Base-by-base conservation (phyloP, 2,888 invertebrate species). In the Acronicta alni region DNA sequence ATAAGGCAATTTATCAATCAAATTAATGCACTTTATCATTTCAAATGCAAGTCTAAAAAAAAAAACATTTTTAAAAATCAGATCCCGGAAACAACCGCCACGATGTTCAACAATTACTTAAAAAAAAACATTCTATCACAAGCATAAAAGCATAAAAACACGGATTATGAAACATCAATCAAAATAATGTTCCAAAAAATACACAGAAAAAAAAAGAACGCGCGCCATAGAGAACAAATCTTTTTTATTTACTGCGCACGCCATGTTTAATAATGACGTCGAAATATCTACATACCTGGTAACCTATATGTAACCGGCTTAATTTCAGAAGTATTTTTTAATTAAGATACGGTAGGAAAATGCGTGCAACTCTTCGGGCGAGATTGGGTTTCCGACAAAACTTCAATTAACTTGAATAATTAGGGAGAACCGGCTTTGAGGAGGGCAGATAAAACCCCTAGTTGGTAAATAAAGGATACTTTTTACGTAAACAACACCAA, bases 391-490 rank as follows among this genome's bases (percentile, higher is more conserved):
- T 57, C 64, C 55, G 67, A 79, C 80, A 79, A 78, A 83, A 81
- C 78, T 85, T 82, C 84, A 84, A 86, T 84, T 86, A 84, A 81
- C 66, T 81, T 79, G 82, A 84, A 83, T 85, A 85, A 86, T 87
- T 85, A 82, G 73, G 72, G 53, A 75, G 72, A 70, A 59, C 49
- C 26, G 35, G 67, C 52, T 57, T 60, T 61, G 37, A 64, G 57
- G 47, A 58, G 62, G 62, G 56, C 67, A 67, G 68, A 72, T 80
- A 77, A 72, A 63, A 72, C 58, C 73, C 57, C 59, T 75, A 63
- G 56, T 57, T 49, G 42, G 76, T 81, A 80, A 75, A 72, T 65
- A 73, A 72, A 69, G 38, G 45, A 49, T 57, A 66, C 51, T 57
- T 67, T 69, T 67, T 65, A 61, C 54, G 56, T 58, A 59, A 64